A percentile compares a stretch with the other conserved stretches of the same genome.
Evolutionary conservation across 2,113 vertebrate genomes (phyloP).

Genomic region (Pipa parva): DNA sequence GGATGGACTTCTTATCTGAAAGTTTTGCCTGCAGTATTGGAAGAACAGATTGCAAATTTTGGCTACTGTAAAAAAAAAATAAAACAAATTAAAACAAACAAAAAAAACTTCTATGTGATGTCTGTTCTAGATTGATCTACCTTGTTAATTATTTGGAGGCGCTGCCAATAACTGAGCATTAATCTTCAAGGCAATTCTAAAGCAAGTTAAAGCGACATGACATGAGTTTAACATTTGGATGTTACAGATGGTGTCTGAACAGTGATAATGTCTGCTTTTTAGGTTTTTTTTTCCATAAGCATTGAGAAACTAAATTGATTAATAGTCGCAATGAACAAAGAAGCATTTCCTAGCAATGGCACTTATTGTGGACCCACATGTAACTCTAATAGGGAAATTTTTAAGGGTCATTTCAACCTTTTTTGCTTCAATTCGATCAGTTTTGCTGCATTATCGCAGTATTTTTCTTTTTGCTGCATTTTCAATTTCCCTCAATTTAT

Average conservation of each 20-base stretch:
- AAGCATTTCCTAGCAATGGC: conserved; percentile 51
- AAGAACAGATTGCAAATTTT: conserved; percentile 40
- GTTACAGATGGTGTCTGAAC: conserved; percentile 51
- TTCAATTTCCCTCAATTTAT: too few species aligned
- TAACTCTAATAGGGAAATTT: too few species aligned
- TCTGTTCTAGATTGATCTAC: conserved; percentile 37
- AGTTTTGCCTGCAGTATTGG: conserved; percentile 37
- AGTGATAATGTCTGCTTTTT: conserved; percentile 55
- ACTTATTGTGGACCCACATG: conserved; percentile 45
- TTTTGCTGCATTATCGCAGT: too few species aligned
- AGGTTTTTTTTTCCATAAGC: conserved; percentile 44
- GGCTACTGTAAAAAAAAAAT: conserved; percentile 29
- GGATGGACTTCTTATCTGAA: conserved; percentile 32
- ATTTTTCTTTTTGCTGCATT: too few species aligned
- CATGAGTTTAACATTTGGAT: conserved; percentile 53
- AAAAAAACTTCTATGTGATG: conserved; percentile 37
- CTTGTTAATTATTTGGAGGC: conserved; percentile 37
- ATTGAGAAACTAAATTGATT: conserved; percentile 52
- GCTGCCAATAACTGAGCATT: conserved; percentile 30
- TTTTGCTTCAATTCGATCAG: too few species aligned
- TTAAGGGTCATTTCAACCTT: too few species aligned
- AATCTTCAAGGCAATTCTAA: conserved; percentile 49
- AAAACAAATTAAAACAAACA: conserved; percentile 27
- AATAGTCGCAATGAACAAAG: conserved; percentile 51
- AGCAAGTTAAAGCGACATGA: conserved; percentile 57